Percentiles rank a stretch among this genome's conserved stretches.
phyloP scores from a whole-genome alignment of 2,888 invertebrate species.

The Dryobotodes eremita region DNA sequence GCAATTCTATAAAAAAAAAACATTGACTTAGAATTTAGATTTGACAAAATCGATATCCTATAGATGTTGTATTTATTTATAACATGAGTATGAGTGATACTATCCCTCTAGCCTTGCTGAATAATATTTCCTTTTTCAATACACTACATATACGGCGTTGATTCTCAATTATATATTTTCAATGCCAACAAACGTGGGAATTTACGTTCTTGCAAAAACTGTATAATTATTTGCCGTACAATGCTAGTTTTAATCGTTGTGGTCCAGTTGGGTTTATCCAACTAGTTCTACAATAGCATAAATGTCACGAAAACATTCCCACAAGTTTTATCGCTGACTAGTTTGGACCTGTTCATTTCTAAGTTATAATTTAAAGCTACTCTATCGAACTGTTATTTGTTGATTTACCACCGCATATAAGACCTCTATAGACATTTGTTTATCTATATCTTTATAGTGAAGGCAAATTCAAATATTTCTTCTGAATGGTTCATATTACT shows the following conservation, averaged over 20 bases:
- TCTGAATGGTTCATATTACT: neutral
- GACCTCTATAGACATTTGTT: neutral
- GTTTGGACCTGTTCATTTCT: neutral
- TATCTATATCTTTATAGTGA: neutral
- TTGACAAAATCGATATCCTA: neutral
- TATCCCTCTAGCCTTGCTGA: neutral
- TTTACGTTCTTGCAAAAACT: neutral
- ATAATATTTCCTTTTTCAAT: neutral
- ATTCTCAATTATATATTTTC: neutral
- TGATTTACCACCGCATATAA: neutral
- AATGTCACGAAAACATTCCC: neutral
- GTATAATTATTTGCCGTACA: slow-evolving; percentile 21
- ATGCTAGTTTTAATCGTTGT: slow-evolving; percentile 9
- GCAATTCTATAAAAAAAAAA: neutral
- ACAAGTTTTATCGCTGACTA: neutral
- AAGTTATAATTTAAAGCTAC: neutral
- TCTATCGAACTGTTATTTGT: neutral
- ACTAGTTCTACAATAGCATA: neutral
- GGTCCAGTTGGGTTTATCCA: slow-evolving; percentile 2
- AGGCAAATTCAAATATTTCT: neutral
- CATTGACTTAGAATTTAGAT: neutral
- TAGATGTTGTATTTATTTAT: neutral
- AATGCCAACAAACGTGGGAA: slow-evolving; percentile 37
- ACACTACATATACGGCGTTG: neutral
- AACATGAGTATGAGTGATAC: neutral